Base-by-base conservation (phyloP, 2,888 invertebrate species). In the Neoaliturus tenellus region DNA sequence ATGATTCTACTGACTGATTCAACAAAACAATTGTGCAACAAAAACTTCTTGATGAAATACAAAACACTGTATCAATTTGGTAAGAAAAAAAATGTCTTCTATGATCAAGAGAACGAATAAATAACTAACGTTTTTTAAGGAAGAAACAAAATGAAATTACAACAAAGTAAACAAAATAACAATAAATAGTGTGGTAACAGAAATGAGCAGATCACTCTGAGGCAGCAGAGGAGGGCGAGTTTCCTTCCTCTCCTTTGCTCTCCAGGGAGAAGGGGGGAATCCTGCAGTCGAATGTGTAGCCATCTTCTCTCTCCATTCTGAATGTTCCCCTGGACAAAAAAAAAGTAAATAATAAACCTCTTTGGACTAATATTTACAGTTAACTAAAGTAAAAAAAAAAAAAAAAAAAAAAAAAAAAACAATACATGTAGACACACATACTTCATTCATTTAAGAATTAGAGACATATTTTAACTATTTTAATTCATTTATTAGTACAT, bases 241-340 rank as follows among this genome's bases (percentile, higher is more conserved):
- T 62, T 28, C 62, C 62, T 67, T 94, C 94, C 85, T 97, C 97
- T 17, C 96, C 95, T 91, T 98, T 98, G 89, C 98, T 98, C 91
- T 99, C 99, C 85, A 99, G 92, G 0, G 98, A 98, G 91, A 99
- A 99, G 0, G 99, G 98, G 55, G 99, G 99, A 89, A 99, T 99
- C 89, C 98, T 94, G 90, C 98, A 98, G 91, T 99, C 99, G 91
- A 99, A 99, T 0, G 97, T 96, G 90, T 97, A 97, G 1, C 99
- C 99, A 91, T 99, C 98, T 90, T 98, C 98, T 84, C 98, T 93
- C 91, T 99, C 99, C 96, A 99, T 97, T 88, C 98, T 93, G 90
- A 99, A 99, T 2, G 98, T 98, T 82, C 99, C 99, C 96, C 96
- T 96, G 88, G 67, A 90, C 83, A 12, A 44, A 17, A 17, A 44